These are phyloP conservation scores for Callopanchax toddi DNA, from an alignment of 2,113 vertebrate species.

Conservation along the genomic window DNA sequence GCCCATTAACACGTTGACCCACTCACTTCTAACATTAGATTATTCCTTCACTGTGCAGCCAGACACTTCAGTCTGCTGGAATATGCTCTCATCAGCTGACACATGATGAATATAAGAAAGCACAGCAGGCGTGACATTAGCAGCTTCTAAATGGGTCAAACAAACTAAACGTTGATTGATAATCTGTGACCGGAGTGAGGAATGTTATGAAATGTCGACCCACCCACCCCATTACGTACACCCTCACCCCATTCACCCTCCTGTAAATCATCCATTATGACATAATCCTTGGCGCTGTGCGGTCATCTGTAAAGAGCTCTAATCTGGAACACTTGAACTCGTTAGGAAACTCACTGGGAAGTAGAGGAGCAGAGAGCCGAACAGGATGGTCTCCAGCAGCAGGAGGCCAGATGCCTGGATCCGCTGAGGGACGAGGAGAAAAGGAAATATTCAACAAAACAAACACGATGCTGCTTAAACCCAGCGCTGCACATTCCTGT, in stretches of 20 bases:
- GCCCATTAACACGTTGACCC: slow-evolving; percentile 10
- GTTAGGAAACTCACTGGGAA: slow-evolving; percentile 88
- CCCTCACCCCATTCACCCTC: slow-evolving; percentile 32
- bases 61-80: slow-evolving; percentile 1
- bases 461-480: neutral
- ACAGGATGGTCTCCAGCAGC: slow-evolving; percentile 91
- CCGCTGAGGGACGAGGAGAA: slow-evolving; percentile 74
- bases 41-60: slow-evolving; percentile 4
- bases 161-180: slow-evolving; percentile 48
- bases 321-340: slow-evolving; percentile 43
- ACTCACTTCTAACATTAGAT: slow-evolving; percentile 3
- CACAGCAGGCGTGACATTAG: slow-evolving; percentile 17
- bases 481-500: neutral
- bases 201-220: slow-evolving; percentile 34
- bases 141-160: slow-evolving; percentile 42
- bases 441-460: too few relatives aligned
- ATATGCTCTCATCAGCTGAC: slow-evolving; percentile 6
- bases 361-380: slow-evolving; percentile 96
- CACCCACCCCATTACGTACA: neutral
- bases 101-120: slow-evolving; percentile 23
- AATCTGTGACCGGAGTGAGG: slow-evolving; percentile 15
- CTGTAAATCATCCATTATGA: slow-evolving; percentile 61
- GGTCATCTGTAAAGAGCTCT: slow-evolving; percentile 69
- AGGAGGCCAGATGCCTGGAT: slow-evolving; percentile 90
- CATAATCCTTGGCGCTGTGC: slow-evolving; percentile 62